These are phyloP conservation scores for Gymnarchus niloticus DNA, from an alignment of 2,113 vertebrate species.

Conservation along the genomic window DNA sequence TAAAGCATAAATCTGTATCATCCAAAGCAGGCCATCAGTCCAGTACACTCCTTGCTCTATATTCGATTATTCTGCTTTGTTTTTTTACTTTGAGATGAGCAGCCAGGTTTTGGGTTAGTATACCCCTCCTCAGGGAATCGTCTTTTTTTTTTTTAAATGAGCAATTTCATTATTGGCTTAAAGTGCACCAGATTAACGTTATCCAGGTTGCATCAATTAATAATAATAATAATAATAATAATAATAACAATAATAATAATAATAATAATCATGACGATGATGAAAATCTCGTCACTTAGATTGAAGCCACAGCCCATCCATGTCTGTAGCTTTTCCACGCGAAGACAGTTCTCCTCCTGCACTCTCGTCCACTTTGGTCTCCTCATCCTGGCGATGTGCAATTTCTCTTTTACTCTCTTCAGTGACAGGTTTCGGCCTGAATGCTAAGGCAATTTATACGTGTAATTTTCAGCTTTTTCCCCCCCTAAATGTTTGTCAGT, in stretches of 20 bases:
- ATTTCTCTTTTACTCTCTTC: conserved; percentile 43
- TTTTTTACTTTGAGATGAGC: neutral
- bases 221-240: neutral
- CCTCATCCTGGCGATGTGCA: conserved; percentile 45
- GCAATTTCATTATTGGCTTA: conserved; percentile 29
- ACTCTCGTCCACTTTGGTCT: conserved; percentile 39
- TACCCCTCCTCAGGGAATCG: neutral
- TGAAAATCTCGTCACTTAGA: neutral
- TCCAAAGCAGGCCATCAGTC: neutral
- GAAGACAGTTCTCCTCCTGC: conserved; percentile 40
- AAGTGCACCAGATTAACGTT: conserved; percentile 22
- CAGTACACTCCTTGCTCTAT: too few relatives aligned
- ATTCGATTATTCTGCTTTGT: neutral
- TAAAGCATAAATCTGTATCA: neutral
- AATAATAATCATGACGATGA: neutral
- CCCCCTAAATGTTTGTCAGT: conserved; percentile 24
- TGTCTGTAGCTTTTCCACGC: conserved; percentile 27
- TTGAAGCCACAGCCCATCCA: neutral
- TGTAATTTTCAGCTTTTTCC: conserved; percentile 46
- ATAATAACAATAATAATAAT: neutral
- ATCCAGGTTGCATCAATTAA: neutral
- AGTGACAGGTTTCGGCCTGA: conserved; percentile 30
- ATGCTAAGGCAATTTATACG: conserved; percentile 38
- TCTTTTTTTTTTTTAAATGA: neutral
- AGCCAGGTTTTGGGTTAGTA: neutral